phyloP scores from a whole-genome alignment of 2,113 vertebrate species.

The Saccopteryx bilineata region DNA sequence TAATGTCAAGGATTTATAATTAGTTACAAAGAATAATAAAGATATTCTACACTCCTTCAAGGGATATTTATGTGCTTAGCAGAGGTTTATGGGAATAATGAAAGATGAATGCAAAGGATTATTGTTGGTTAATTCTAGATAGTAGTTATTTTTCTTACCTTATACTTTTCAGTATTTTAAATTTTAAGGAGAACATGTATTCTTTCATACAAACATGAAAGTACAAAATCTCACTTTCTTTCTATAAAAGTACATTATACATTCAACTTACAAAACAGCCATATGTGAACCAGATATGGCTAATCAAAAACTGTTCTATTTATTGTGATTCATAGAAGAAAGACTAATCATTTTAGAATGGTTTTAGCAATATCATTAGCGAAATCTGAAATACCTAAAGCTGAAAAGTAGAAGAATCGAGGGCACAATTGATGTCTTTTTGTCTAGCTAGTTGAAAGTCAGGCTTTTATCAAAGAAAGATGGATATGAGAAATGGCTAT shows the following conservation, averaged over 20 bases:
- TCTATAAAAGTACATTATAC: not conserved
- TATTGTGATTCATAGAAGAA: conserved; percentile 12
- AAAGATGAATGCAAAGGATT: not conserved
- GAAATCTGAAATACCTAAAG: conserved; percentile 24
- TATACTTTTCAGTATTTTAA: not conserved
- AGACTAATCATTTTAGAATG: not conserved
- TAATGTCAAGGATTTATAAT: not conserved
- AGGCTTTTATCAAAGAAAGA: conserved; percentile 32
- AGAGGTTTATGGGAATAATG: not conserved
- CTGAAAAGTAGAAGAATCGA: conserved; percentile 15
- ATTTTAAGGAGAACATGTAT: conserved; percentile 10
- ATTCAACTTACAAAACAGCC: not conserved
- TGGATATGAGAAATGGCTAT: not conserved
- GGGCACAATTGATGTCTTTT: not conserved
- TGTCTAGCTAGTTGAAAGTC: conserved; percentile 4
- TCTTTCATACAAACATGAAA: conserved; percentile 57
- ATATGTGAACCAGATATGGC: conserved; percentile 6
- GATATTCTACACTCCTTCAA: not conserved
- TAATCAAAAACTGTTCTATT: conserved; percentile 15
- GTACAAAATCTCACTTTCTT: conserved; percentile 31
- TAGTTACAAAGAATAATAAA: not conserved
- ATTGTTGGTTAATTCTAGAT: not conserved
- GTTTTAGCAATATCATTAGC: not conserved
- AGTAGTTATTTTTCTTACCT: not conserved
- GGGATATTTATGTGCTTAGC: not conserved